Evolutionary conservation across 2,113 vertebrate species (phyloP), one percentile per base, ranked within the genome.

Genomic region (Ariopsis seemanni): DNA sequence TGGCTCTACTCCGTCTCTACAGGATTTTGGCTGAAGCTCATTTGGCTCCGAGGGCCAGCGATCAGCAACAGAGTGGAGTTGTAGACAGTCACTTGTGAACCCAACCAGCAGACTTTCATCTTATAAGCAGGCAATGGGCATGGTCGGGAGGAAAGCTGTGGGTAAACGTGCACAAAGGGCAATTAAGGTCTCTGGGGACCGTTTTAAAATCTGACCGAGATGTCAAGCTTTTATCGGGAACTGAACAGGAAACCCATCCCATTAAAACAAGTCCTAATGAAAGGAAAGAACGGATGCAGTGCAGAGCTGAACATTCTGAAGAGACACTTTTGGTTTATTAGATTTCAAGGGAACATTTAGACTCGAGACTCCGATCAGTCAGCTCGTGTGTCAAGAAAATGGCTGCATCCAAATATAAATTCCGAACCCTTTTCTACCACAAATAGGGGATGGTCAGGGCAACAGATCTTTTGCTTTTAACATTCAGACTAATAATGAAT

Each of bases 161-260:
- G 87, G 63, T 62, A 83, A 93, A 92, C 71, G 72, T 92, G 91
- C 91, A 84, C 85, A 42, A 88, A 89, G 90, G 87, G 86, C 88
- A 86, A 87, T 92, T 85, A 52, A 22, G 55, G 48, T 87, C 90
- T 85, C 89, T 22, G 7, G 18, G 72, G 89, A 18, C 30, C 71
- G 69, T 60, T 89, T 85, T 89, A 87, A 90, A 90, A 94, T 95
- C 94, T 94, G 92, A 95, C 93, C 94, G 72, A 89, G 78, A 42
- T 83, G 82, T 74, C 57, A 18, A 62, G 81, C 58, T 89, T 91
- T 85, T 81, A 88, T 88, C 58, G 88, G 86, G 88, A 92, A 90
- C 92, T 91, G 84, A 62, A 88, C 94, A 95, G 95, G 94, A 96
- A 95, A 92, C 93, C 93, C 92, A 86, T 94, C 94, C 94, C 94